phyloP scores from a whole-genome alignment of 1,140 invertebrate species.

The Ganaspis sp. region DNA sequence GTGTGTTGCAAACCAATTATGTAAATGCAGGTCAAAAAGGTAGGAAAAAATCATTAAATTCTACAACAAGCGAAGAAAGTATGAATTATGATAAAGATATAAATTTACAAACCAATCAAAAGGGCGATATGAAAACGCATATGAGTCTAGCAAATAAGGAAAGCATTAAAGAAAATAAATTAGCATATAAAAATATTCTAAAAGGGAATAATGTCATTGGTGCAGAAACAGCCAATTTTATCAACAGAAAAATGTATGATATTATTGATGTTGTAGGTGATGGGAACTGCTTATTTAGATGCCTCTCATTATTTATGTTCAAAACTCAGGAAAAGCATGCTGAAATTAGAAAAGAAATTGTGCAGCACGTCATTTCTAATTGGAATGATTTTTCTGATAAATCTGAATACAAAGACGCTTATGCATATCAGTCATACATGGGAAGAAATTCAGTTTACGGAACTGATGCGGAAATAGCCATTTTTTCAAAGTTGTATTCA shows the following conservation, averaged over 20 bases:
- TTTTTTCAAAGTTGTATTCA: conserved; percentile 5
- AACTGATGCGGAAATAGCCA: conserved; percentile 22
- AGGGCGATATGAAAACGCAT: too few relatives aligned
- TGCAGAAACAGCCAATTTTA: neutral
- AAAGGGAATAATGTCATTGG: too few relatives aligned
- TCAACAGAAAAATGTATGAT: neutral
- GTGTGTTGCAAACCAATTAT: too few relatives aligned
- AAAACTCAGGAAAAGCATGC: neutral
- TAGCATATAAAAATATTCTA: too few relatives aligned
- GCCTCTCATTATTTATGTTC: conserved; percentile 26
- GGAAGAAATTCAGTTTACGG: neutral
- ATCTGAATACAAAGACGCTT: neutral
- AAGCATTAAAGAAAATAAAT: too few relatives aligned
- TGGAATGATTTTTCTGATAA: neutral
- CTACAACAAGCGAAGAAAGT: too few relatives aligned
- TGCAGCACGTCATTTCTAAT: conserved; percentile 3
- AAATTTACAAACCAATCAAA: too few relatives aligned
- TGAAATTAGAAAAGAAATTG: conserved; percentile 26
- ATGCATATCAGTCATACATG: neutral
- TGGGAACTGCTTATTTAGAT: conserved; percentile 35
- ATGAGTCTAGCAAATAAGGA: too few relatives aligned
- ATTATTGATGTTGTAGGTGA: conserved; percentile 15
- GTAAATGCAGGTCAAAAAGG: too few relatives aligned
- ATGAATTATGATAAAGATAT: too few relatives aligned
- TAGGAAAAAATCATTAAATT: too few relatives aligned